Percentiles rank a stretch among this genome's conserved stretches.
Conservation (phyloP, 2,113 vertebrate genomes). For the Corydoras sp. region DNA sequence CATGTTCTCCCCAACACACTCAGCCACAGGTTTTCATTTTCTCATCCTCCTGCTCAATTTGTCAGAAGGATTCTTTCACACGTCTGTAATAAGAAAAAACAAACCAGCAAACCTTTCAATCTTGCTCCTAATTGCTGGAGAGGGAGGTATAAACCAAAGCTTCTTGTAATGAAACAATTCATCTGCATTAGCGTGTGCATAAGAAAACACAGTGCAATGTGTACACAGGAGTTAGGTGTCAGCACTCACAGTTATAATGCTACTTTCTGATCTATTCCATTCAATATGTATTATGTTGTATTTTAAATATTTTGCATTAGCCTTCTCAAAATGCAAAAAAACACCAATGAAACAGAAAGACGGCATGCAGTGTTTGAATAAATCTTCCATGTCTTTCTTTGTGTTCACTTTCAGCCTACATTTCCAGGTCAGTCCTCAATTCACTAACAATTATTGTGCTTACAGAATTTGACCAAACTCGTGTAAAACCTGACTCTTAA, state of each 20-base stretch:
- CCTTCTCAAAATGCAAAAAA: no score
- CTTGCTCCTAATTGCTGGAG: background rate
- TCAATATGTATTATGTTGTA: background rate
- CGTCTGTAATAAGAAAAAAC: conserved; percentile 15
- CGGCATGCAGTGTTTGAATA: no score
- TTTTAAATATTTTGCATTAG: no score
- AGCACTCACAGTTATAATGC: background rate
- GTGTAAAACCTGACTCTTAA: no score
- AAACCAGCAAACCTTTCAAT: background rate
- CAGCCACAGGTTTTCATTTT: conserved; percentile 14
- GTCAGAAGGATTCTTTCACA: conserved; percentile 25
- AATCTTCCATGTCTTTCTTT: no score
- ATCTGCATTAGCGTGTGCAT: conserved; percentile 8
- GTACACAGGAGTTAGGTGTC: background rate
- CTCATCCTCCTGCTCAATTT: conserved; percentile 27
- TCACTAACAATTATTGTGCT: no score
- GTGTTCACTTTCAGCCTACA: no score
- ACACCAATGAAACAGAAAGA: no score
- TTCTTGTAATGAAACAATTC: conserved; percentile 11
- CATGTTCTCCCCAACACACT: background rate
- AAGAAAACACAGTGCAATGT: background rate
- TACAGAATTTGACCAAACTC: no score
- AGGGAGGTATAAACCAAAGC: background rate
- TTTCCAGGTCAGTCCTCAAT: no score
- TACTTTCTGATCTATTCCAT: background rate